phyloP scores from a whole-genome alignment of 2,888 invertebrate genomes.

The Tillus elongatus region DNA sequence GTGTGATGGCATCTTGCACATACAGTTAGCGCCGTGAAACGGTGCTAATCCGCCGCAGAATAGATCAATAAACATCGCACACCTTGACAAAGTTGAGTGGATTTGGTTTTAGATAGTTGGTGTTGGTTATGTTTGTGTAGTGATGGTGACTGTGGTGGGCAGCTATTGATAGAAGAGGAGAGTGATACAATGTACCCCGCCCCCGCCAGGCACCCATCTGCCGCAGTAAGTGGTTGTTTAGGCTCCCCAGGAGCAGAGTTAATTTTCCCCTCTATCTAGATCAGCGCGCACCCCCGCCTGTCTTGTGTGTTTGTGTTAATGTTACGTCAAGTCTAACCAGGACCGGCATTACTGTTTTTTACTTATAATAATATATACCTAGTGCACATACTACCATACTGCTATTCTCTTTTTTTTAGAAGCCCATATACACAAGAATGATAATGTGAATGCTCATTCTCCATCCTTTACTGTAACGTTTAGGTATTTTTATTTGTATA shows the following conservation, averaged over 20 bases:
- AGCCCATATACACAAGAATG: too few relatives aligned
- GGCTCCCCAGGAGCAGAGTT: too few relatives aligned
- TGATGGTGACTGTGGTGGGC: slow-evolving; percentile 22
- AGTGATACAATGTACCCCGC: slow-evolving; percentile 57
- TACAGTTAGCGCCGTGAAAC: slow-evolving; percentile 22
- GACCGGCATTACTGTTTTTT: slow-evolving; percentile 12
- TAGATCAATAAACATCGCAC: too few relatives aligned
- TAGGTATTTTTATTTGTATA: too few relatives aligned
- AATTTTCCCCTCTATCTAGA: slow-evolving; percentile 10
- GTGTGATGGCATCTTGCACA: slow-evolving; percentile 19
- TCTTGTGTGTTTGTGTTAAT: slow-evolving; percentile 12
- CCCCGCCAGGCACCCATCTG: slow-evolving; percentile 67
- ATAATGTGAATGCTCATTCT: too few relatives aligned
- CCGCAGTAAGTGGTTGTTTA: slow-evolving; percentile 54
- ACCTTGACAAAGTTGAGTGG: too few relatives aligned
- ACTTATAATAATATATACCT: too few relatives aligned
- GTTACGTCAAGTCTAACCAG: slow-evolving; percentile 9
- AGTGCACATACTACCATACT: too few relatives aligned
- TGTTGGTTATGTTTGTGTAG: slow-evolving; percentile 15
- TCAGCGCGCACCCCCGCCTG: slow-evolving; percentile 12
- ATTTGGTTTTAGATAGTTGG: too few relatives aligned
- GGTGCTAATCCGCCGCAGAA: too few relatives aligned
- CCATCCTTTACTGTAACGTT: too few relatives aligned
- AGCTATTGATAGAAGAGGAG: slow-evolving; percentile 24
- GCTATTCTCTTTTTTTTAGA: too few relatives aligned